Percentiles rank a stretch among this genome's conserved stretches.
These are phyloP conservation scores for Mellivora capensis DNA, from an alignment of 2,113 vertebrate species.

Conservation along the genomic window DNA sequence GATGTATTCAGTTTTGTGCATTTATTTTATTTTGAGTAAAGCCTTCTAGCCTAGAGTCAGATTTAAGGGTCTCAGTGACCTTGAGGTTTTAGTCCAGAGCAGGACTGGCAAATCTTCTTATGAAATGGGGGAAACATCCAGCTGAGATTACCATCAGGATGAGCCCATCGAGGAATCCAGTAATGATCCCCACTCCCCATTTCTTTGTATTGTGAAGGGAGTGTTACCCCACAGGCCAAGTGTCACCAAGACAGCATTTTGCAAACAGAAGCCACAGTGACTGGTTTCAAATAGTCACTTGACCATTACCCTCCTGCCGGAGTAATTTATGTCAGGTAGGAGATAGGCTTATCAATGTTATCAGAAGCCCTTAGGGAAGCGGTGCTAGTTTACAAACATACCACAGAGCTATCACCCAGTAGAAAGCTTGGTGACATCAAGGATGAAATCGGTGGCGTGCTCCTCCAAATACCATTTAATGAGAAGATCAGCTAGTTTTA, in stretches of 20 bases:
- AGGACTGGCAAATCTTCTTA: not conserved
- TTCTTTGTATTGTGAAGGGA: not conserved
- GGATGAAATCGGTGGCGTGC: not conserved
- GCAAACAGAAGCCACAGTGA: not conserved
- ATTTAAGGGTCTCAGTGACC: not conserved
- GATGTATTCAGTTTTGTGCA: not conserved
- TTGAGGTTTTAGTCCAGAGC: not conserved
- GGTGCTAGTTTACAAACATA: not conserved
- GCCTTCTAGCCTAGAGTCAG: not conserved
- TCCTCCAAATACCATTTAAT: not conserved
- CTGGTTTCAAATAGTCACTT: not conserved
- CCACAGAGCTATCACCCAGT: not conserved
- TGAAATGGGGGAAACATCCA: not conserved
- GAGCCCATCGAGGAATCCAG: not conserved
- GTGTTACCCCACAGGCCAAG: not conserved
- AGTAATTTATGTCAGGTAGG: not conserved
- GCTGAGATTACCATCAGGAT: not conserved
- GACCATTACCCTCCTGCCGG: not conserved
- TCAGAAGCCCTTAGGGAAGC: not conserved
- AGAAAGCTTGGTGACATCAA: not conserved
- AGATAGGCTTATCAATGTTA: not conserved
- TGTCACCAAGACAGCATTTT: not conserved
- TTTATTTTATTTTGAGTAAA: constrained; percentile 1
- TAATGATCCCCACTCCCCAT: not conserved
- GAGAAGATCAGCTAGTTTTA: not conserved